Evolutionary conservation across 2,797 vertebrate genomes (phyloP).

Genomic region (Spea hammondii): DNA sequence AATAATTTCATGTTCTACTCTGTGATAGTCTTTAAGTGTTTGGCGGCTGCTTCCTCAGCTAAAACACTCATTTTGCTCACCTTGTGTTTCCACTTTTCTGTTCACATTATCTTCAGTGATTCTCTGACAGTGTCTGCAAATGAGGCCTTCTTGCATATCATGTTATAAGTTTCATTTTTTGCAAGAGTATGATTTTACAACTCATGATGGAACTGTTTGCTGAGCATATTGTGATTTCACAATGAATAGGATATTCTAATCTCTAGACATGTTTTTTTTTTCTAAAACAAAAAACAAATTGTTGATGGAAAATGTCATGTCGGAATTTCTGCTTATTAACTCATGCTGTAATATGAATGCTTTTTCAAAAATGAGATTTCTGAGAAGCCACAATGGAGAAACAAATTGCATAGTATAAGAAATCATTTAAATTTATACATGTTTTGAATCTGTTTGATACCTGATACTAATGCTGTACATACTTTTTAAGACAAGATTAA

Average conservation of each 20-base stretch:
- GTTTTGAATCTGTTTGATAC: too few relatives aligned
- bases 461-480: too few relatives aligned
- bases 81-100: not conserved
- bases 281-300: not conserved
- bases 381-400: too few relatives aligned
- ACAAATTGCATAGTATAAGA: too few relatives aligned
- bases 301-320: too few relatives aligned
- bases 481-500: too few relatives aligned
- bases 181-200: not conserved
- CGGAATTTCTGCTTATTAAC: too few relatives aligned
- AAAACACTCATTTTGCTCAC: not conserved
- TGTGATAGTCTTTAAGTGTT: not conserved
- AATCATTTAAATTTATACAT: too few relatives aligned
- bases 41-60: not conserved
- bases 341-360: too few relatives aligned
- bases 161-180: not conserved
- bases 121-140: not conserved
- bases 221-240: not conserved
- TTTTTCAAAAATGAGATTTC: too few relatives aligned
- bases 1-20: not conserved
- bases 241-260: not conserved
- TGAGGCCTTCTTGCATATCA: not conserved
- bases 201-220: not conserved
- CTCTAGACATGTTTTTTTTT: not conserved
- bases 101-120: conserved; percentile 6